phyloP scores from a whole-genome alignment of 2,888 invertebrate genomes.

The Belgica antarctica region DNA sequence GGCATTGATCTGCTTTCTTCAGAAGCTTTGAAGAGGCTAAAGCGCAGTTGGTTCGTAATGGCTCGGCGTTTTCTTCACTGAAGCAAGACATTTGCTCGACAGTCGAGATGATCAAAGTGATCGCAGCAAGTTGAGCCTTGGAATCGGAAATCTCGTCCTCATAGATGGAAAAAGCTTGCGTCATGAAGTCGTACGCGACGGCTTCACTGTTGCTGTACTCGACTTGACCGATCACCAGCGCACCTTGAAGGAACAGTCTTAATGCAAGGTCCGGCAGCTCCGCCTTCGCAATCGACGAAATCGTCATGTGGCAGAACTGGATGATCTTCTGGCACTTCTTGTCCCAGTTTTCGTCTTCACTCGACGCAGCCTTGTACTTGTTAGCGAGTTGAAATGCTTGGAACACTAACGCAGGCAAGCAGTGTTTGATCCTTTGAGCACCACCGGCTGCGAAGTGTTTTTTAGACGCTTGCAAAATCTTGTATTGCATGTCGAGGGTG shows the following conservation, averaged over 20 bases:
- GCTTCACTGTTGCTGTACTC: slow-evolving; percentile 93
- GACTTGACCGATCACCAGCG: slow-evolving; percentile 86
- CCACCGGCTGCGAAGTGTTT: slow-evolving; percentile 92
- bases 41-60: slow-evolving; percentile 92
- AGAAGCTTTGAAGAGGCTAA: slow-evolving; percentile 92
- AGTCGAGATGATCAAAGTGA: slow-evolving; percentile 92
- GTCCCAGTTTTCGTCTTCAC: slow-evolving; percentile 95
- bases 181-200: slow-evolving; percentile 97
- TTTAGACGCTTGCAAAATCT: slow-evolving; percentile 83
- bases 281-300: slow-evolving; percentile 89
- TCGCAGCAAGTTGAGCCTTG: slow-evolving; percentile 93
- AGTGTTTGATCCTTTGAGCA: slow-evolving; percentile 79
- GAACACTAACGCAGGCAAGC: slow-evolving; percentile 91
- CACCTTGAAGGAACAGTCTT: slow-evolving; percentile 92
- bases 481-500: slow-evolving; percentile 80
- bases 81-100: slow-evolving; percentile 94
- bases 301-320: slow-evolving; percentile 95
- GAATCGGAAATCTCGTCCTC: slow-evolving; percentile 98
- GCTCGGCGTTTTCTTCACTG: slow-evolving; percentile 94
- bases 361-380: slow-evolving; percentile 72
- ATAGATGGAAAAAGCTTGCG: slow-evolving; percentile 89
- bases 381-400: slow-evolving; percentile 87
- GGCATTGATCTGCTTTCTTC: slow-evolving; percentile 97
- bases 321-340: slow-evolving; percentile 98
- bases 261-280: slow-evolving; percentile 92